A percentile compares a stretch with the other conserved stretches of the same genome.
Conservation (phyloP, 1,140 invertebrate genomes). For the Formica selysi region DNA sequence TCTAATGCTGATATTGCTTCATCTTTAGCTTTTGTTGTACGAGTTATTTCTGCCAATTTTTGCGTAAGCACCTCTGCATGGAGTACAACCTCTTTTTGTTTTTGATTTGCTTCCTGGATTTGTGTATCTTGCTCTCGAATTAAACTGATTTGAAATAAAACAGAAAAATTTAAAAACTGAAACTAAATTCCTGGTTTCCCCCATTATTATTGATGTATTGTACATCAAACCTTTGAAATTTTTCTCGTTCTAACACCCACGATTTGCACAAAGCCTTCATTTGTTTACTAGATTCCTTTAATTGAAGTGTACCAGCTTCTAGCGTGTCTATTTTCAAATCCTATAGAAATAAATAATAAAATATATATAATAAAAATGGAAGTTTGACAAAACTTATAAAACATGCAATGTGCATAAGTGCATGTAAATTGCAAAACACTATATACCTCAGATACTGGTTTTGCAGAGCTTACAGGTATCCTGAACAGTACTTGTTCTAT, state of each 20-base stretch:
- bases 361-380: background rate
- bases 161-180: background rate
- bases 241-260: slow-evolving; percentile 63
- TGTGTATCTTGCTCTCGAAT: slow-evolving; percentile 55
- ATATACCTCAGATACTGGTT: slow-evolving; percentile 57
- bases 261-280: slow-evolving; percentile 62
- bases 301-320: slow-evolving; percentile 58
- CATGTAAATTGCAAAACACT: slow-evolving; percentile 1
- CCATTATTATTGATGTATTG: slow-evolving; percentile 1
- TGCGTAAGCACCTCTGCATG: slow-evolving; percentile 53
- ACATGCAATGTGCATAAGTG: background rate
- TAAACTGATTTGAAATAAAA: slow-evolving; percentile 65
- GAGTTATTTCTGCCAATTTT: slow-evolving; percentile 65
- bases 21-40: slow-evolving; percentile 40
- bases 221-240: slow-evolving; percentile 69
- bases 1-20: slow-evolving; percentile 64
- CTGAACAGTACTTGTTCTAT: slow-evolving; percentile 74
- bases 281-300: slow-evolving; percentile 68
- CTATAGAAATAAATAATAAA: slow-evolving; percentile 54
- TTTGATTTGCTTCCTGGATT: slow-evolving; percentile 60
- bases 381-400: background rate
- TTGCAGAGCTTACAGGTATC: slow-evolving; percentile 64
- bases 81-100: slow-evolving; percentile 47
- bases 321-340: slow-evolving; percentile 61
- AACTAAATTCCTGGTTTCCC: background rate